Evolutionary conservation across 2,797 vertebrate genomes (phyloP).

Genomic region (Takifugu rubripes): DNA sequence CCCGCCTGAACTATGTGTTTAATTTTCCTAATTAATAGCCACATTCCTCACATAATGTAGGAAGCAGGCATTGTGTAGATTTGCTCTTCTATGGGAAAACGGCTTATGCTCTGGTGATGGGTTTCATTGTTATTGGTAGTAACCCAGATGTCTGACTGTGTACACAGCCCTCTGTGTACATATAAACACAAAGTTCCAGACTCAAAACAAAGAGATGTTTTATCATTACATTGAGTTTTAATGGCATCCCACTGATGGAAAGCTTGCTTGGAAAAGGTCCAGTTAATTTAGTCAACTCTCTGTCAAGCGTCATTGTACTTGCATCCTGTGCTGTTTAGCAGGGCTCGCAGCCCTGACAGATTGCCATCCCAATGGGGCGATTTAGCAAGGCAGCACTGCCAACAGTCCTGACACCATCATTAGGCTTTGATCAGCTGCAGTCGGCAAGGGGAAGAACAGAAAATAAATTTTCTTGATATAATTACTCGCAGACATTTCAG

Average conservation of each 20-base stretch:
- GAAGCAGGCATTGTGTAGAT: conserved; percentile 69
- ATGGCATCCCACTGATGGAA: conserved; percentile 49
- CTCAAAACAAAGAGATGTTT: conserved; percentile 52
- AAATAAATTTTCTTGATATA: conserved; percentile 81
- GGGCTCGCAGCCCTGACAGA: conserved; percentile 66
- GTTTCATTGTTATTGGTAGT: conserved; percentile 33
- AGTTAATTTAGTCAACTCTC: conserved; percentile 64
- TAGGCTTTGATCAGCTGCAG: conserved; percentile 78
- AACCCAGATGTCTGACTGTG: conserved; percentile 22
- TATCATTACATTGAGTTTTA: conserved; percentile 42
- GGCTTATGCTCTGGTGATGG: conserved; percentile 26
- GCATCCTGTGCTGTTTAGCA: conserved; percentile 65
- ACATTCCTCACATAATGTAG: conserved; percentile 24
- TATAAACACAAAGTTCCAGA: conserved; percentile 36
- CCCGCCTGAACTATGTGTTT: conserved; percentile 46
- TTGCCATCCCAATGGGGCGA: conserved; percentile 70
- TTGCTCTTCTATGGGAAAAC: conserved; percentile 46
- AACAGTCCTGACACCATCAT: conserved; percentile 72
- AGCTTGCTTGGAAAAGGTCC: conserved; percentile 53
- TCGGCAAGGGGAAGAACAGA: conserved; percentile 61
- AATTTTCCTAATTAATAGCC: conserved; percentile 77
- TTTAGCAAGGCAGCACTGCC: conserved; percentile 67
- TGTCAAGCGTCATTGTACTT: conserved; percentile 64
- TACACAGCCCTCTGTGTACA: conserved; percentile 38
- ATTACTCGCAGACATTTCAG: conserved; percentile 79